Base-by-base conservation (phyloP, 2,888 invertebrate genomes). In the Drosophila birchii region DNA sequence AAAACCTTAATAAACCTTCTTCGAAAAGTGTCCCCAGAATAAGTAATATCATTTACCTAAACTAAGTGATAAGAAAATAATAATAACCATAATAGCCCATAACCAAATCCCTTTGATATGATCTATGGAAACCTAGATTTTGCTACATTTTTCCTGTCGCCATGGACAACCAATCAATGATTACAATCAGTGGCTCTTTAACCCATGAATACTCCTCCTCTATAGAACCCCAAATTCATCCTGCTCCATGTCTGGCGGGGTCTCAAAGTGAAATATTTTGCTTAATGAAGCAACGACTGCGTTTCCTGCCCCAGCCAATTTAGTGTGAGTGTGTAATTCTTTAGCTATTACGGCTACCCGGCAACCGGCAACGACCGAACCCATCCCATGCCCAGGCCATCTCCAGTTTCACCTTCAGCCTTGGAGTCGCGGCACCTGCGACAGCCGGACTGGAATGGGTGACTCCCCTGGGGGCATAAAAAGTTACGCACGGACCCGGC, bases 241-340 rank as follows among this genome's bases (percentile, higher is more conserved):
- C 69, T 60, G 62, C 69, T 54, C 74, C 64, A 47, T 72, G 75
- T 78, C 80, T 76, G 51, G 20, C 18, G 20, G 51, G 63, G 64
- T 69, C 76, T 80, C 82, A 82, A 61, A 63, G 67, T 85, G 80
- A 88, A 79, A 84, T 88, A 86, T 89, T 87, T 86, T 84, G 89
- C 89, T 89, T 89, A 89, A 89, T 89, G 89, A 89, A 89, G 90
- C 89, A 89, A 89, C 89, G 90, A 84, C 90, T 81, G 79, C 88
- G 89, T 79, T 88, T 89, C 91, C 90, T 90, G 90, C 90, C 90
- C 88, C 84, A 89, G 90, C 90, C 90, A 91, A 91, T 91, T 91
- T 91, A 89, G 90, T 90, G 90, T 91, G 90, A 90, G 90, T 89
- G 89, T 91, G 90, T 91, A 91, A 91, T 91, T 91, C 90, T 91